phyloP scores from a whole-genome alignment of 2,888 invertebrate genomes.

The Lycia hirtaria region DNA sequence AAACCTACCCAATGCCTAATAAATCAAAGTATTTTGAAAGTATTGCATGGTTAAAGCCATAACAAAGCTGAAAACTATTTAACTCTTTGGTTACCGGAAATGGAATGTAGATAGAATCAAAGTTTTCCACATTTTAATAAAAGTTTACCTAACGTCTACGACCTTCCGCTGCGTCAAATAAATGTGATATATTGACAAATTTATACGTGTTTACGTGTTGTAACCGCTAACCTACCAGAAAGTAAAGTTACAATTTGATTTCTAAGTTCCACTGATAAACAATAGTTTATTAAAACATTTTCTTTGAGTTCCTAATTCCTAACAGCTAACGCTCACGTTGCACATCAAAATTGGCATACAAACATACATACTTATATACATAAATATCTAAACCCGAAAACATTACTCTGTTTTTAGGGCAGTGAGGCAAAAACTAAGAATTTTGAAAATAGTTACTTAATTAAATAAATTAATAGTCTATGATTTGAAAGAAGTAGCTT shows the following conservation, averaged over 20 bases:
- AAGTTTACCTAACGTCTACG: constrained; percentile 2
- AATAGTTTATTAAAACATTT: background rate
- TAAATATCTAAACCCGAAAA: too few species aligned
- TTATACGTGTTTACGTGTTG: constrained; percentile 35
- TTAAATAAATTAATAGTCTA: too few species aligned
- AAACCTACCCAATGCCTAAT: too few species aligned
- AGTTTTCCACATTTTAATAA: constrained; percentile 10
- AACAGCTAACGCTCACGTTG: too few species aligned
- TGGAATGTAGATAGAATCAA: background rate
- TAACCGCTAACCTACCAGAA: constrained; percentile 35
- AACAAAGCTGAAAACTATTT: background rate
- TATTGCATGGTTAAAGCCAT: background rate
- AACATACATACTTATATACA: too few species aligned
- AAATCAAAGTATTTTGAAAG: too few species aligned
- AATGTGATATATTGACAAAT: constrained; percentile 16
- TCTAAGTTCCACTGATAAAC: background rate
- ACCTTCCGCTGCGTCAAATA: constrained; percentile 1
- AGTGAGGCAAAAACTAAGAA: too few species aligned
- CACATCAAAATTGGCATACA: too few species aligned
- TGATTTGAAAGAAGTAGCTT: too few species aligned
- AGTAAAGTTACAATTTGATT: background rate
- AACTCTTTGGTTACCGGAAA: constrained; percentile 1
- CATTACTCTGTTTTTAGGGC: too few species aligned
- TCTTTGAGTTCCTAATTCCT: background rate
- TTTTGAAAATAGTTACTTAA: too few species aligned